Percentiles rank a stretch among this genome's conserved stretches.
These are phyloP conservation scores for Charina bottae DNA, from an alignment of 2,113 vertebrate genomes.

Conservation along the genomic window DNA sequence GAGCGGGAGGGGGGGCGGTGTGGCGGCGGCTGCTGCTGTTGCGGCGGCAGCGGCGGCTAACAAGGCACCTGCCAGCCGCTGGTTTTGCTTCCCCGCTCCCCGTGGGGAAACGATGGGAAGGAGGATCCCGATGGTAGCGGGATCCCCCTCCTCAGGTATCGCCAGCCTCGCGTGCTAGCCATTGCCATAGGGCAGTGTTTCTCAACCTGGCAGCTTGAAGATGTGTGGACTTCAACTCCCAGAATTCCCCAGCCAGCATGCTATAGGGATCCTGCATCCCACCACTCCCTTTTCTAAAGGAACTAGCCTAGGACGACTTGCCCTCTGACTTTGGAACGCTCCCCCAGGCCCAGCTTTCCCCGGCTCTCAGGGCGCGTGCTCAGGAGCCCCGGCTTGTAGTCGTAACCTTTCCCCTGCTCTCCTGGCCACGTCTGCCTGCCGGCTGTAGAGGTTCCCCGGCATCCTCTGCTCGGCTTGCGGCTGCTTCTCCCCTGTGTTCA, in stretches of 20 bases:
- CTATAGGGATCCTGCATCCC: not conserved
- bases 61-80: not conserved
- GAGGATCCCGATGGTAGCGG: not conserved
- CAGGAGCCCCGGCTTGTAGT: not conserved
- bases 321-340: not conserved
- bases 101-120: not conserved
- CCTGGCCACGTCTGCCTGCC: slow-evolving; percentile 18
- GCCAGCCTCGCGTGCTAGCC: not conserved
- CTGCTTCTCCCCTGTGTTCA: slow-evolving; percentile 8
- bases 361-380: not conserved
- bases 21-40: not conserved
- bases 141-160: not conserved
- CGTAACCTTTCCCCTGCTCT: not conserved
- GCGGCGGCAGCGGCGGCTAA: not conserved
- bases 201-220: no score
- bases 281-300: not conserved
- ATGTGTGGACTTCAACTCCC: not conserved
- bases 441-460: not conserved
- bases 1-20: not conserved
- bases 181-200: no score
- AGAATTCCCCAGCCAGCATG: not conserved
- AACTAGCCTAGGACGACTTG: not conserved
- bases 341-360: not conserved
- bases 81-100: not conserved
- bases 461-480: not conserved